Conservation (phyloP, 2,797 vertebrate species). For the Enoplosus armatus region DNA sequence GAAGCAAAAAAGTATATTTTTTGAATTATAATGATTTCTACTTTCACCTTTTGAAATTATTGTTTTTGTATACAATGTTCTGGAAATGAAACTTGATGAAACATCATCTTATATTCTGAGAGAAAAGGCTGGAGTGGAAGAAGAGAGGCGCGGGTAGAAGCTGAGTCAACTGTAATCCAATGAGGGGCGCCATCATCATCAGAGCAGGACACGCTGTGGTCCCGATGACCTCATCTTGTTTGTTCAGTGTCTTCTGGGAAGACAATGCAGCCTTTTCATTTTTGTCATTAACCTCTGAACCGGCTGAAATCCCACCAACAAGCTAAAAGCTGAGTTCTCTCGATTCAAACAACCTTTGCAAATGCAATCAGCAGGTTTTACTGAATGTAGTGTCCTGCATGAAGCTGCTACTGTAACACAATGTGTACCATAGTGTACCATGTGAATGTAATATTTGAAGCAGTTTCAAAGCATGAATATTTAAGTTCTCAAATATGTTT, state of each 20-base stretch:
- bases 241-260: slow-evolving; percentile 81
- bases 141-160: slow-evolving; percentile 49
- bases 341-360: not conserved
- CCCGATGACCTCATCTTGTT: slow-evolving; percentile 83
- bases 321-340: slow-evolving; percentile 30
- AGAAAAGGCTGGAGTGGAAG: slow-evolving; percentile 34
- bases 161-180: slow-evolving; percentile 80
- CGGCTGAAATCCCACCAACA: slow-evolving; percentile 46
- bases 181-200: slow-evolving; percentile 79
- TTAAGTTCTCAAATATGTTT: not conserved
- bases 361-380: slow-evolving; percentile 9
- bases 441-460: not conserved
- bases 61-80: not conserved
- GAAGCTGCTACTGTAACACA: not conserved
- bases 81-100: not conserved
- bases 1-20: not conserved
- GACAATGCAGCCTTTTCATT: slow-evolving; percentile 82
- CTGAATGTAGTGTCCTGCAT: not conserved
- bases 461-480: not conserved
- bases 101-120: not conserved
- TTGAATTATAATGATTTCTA: not conserved
- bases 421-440: not conserved
- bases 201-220: slow-evolving; percentile 67
- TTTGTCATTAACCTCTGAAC: slow-evolving; percentile 62
- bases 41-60: not conserved